Conservation (phyloP, 2,113 vertebrate species). For the Tamias sibiricus region DNA sequence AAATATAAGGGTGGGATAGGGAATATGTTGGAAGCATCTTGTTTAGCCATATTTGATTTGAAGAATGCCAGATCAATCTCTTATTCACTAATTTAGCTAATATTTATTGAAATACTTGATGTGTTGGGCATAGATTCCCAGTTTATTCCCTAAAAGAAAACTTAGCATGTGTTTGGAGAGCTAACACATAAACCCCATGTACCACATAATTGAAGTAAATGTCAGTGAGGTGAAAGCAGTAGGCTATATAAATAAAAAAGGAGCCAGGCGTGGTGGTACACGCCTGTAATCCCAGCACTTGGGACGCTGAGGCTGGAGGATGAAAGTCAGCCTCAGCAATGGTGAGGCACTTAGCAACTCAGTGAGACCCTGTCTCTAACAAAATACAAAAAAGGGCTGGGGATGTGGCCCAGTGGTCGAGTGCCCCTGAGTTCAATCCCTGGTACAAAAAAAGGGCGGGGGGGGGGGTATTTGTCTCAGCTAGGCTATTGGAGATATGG, state of each 20-base stretch:
- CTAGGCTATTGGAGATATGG: not conserved
- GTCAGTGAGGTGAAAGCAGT: not conserved
- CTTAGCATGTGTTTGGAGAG: not conserved
- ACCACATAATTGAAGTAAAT: too few species aligned
- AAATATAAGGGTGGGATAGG: not conserved
- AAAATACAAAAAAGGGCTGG: too few species aligned
- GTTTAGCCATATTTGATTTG: too few species aligned
- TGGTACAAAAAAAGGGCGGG: too few species aligned
- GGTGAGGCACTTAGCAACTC: too few species aligned
- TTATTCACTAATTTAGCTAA: not conserved
- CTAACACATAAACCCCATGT: not conserved
- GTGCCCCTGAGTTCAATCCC: too few species aligned
- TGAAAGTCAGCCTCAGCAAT: too few species aligned
- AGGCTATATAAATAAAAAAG: not conserved
- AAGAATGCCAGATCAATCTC: not conserved
- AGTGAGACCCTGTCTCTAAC: too few species aligned
- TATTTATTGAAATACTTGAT: not conserved
- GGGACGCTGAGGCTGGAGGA: too few species aligned
- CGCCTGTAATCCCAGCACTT: too few species aligned
- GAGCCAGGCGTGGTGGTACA: too few species aligned
- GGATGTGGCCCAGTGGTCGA: too few species aligned
- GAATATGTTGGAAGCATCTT: not conserved
- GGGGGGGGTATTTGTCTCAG: not conserved
- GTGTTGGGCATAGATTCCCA: not conserved
- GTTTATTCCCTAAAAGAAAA: slow-evolving; percentile 2